Percentiles rank a stretch among this genome's conserved stretches.
These are phyloP conservation scores for Drosophila paramelanica DNA, from an alignment of 2,888 invertebrate species.

Conservation along the genomic window DNA sequence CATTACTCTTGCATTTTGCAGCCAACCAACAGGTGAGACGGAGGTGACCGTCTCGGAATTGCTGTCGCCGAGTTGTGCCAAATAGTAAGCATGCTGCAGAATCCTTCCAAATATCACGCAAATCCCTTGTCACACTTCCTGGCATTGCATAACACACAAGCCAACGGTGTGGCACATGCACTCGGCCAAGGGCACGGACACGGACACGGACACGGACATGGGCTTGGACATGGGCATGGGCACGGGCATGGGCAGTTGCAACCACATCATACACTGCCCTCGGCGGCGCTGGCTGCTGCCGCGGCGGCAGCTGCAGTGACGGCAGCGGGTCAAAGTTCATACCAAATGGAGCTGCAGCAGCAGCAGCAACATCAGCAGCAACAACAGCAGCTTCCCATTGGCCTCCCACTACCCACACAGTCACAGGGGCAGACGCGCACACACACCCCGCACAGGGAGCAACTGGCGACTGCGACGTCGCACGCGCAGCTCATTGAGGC, in stretches of 20 bases:
- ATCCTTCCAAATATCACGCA: constrained; percentile 85
- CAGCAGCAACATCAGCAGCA: constrained; percentile 59
- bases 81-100: constrained; percentile 84
- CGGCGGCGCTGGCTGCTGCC: constrained; percentile 77
- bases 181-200: constrained; percentile 49
- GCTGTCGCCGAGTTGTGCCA: constrained; percentile 38
- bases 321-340: constrained; percentile 75
- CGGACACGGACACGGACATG: constrained; percentile 51
- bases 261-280: constrained; percentile 74
- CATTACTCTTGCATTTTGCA: constrained; percentile 61
- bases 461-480: constrained; percentile 75
- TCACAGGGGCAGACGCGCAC: constrained; percentile 46
- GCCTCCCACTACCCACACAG: constrained; percentile 61
- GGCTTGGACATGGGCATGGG: constrained; percentile 42
- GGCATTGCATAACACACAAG: constrained; percentile 84
- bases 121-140: constrained; percentile 85
- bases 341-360: constrained; percentile 71
- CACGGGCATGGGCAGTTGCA: constrained; percentile 68
- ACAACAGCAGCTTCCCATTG: constrained; percentile 60
- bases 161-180: constrained; percentile 57
- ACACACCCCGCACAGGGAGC: constrained; percentile 57
- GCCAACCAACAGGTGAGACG: constrained; percentile 51
- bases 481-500: constrained; percentile 81
- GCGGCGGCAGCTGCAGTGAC: constrained; percentile 67
- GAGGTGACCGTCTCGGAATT: constrained; percentile 26